These are phyloP conservation scores for Apostichopus californicus DNA, from an alignment of 35 echinoderm and acorn worm species.

Conservation along the genomic window DNA sequence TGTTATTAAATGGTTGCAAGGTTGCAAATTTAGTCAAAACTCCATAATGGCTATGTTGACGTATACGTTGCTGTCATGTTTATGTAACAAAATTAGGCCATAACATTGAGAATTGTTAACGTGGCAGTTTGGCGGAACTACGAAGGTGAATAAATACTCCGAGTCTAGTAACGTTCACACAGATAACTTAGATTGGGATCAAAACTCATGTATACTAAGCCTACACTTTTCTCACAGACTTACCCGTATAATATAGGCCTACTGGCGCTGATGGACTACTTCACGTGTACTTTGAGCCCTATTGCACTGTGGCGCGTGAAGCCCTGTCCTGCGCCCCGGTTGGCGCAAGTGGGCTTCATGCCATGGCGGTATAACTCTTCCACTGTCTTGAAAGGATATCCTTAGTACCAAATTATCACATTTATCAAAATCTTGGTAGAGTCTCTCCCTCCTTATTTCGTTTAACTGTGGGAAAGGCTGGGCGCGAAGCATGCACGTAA, in stretches of 20 bases:
- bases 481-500: neutral
- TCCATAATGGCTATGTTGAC: no score
- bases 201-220: no score
- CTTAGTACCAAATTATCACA: neutral
- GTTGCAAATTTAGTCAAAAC: no score
- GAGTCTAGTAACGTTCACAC: no score
- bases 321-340: neutral
- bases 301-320: neutral
- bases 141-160: no score
- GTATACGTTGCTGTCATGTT: no score
- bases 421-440: neutral
- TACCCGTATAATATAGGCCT: neutral
- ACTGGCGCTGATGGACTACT: neutral
- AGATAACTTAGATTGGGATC: no score
- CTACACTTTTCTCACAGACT: neutral
- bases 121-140: no score
- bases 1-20: no score
- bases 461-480: neutral
- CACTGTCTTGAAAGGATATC: neutral
- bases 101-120: no score
- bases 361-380: neutral
- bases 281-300: neutral
- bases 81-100: no score
- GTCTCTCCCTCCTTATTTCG: neutral
- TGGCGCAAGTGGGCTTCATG: constrained; percentile 1